These are phyloP conservation scores for Silurus aristotelis DNA, from an alignment of 2,797 vertebrate species.

Conservation along the genomic window DNA sequence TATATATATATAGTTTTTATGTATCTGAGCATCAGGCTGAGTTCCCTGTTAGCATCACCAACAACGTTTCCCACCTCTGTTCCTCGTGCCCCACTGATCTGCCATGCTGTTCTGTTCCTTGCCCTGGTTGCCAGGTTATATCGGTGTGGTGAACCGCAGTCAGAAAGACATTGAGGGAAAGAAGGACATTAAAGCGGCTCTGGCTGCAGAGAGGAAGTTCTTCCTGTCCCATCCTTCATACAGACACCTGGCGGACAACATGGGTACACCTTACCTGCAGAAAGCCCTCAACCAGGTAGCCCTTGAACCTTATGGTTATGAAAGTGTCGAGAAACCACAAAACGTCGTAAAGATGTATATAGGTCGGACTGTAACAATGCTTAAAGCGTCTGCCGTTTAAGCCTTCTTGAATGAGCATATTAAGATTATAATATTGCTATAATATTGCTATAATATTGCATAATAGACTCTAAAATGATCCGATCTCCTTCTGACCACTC, in stretches of 20 bases:
- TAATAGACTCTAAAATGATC: background rate
- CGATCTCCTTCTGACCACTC: background rate
- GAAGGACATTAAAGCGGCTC: constrained; percentile 85
- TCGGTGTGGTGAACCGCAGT: constrained; percentile 88
- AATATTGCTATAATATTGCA: too few species aligned
- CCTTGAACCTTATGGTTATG: background rate
- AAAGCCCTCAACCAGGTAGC: constrained; percentile 85
- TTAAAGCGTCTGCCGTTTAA: too few species aligned
- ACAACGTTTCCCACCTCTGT: too few species aligned
- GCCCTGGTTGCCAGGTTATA: constrained; percentile 73
- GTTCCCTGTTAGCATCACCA: too few species aligned
- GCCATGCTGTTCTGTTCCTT: background rate
- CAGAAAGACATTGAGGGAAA: constrained; percentile 91
- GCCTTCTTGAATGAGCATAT: background rate
- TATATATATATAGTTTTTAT: too few species aligned
- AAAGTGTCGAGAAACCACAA: background rate
- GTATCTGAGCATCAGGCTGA: too few species aligned
- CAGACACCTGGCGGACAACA: constrained; percentile 83
- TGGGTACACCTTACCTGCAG: constrained; percentile 86
- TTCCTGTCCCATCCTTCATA: constrained; percentile 82
- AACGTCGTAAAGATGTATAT: background rate
- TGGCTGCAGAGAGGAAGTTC: constrained; percentile 86
- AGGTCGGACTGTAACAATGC: background rate
- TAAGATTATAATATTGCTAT: too few species aligned
- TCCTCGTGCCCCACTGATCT: background rate